These are phyloP conservation scores for Aeoliscus strigatus DNA, from an alignment of 2,797 vertebrate species.

Conservation along the genomic window DNA sequence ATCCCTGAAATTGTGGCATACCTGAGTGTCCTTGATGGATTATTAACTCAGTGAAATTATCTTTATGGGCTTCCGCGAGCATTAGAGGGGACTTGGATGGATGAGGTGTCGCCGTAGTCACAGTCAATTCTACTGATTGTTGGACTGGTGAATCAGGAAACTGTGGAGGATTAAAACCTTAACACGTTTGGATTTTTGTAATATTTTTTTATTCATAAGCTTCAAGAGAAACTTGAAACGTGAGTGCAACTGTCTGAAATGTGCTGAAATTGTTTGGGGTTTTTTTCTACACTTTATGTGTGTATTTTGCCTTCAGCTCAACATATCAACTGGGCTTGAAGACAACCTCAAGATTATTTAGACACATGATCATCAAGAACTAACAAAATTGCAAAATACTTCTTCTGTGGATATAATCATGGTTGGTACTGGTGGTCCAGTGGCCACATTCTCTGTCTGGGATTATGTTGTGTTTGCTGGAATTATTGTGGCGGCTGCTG, in stretches of 20 bases:
- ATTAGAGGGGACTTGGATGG: constrained; percentile 12
- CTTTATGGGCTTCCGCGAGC: constrained; percentile 45
- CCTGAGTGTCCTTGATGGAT: constrained; percentile 64
- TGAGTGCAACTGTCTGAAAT: neutral
- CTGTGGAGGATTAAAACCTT: neutral
- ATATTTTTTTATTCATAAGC: constrained; percentile 9
- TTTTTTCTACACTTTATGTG: neutral
- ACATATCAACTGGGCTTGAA: constrained; percentile 2
- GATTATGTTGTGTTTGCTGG: constrained; percentile 81
- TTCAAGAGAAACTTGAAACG: constrained; percentile 6
- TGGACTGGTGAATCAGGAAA: neutral
- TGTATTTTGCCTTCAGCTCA: neutral
- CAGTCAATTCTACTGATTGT: neutral
- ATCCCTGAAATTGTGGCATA: constrained; percentile 22
- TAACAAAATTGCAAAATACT: constrained; percentile 4
- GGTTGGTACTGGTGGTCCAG: constrained; percentile 66
- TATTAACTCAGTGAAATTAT: constrained; percentile 69
- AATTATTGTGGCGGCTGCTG: constrained; percentile 63
- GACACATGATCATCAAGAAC: constrained; percentile 10
- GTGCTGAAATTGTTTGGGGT: neutral
- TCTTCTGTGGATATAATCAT: constrained; percentile 44
- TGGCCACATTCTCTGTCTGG: constrained; percentile 75
- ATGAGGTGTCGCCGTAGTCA: constrained; percentile 7
- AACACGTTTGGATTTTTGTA: constrained; percentile 1
- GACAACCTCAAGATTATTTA: constrained; percentile 2